Evolutionary conservation across 2,113 vertebrate genomes (phyloP), one percentile per base, ranked within the genome.

Genomic region (Rostratula benghalensis): DNA sequence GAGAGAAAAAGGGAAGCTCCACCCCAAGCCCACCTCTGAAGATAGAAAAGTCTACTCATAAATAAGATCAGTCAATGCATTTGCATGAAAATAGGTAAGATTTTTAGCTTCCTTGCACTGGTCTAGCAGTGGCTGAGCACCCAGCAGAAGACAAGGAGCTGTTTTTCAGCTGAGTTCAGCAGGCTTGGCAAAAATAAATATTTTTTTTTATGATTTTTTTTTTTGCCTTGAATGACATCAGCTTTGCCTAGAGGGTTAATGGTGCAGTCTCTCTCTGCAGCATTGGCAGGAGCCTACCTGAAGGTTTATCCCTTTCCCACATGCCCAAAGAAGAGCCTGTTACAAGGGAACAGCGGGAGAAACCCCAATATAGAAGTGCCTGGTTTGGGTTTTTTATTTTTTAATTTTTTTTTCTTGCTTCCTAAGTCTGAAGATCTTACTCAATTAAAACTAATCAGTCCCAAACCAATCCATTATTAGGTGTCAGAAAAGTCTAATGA

Each of bases 251-350:
- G 37, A 73, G 91, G 82, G 85, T 84, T 84, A 69, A 78, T 87
- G 93, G 91, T 87, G 91, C 91, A 90, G 89, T 84, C 69, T 90
- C 19, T 63, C 85, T 92, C 85, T 92, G 93, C 93, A 94, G 93
- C 93, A 78, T 24, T 92, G 91, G 89, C 89, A 95, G 85, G 39
- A 71, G 30, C 11, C n/a, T 59, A 84, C 68, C 63, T 46, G 74
- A 65, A 39, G 69, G 54, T 88, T 87, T 28, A 51, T 81, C 69
- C 85, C 60, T 71, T 54, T 10, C 68, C 82, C 82, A 92, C 73
- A 81, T 1, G 13, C 81, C 57, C 7, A 2, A 50, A 56, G 48
- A 89, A 20, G 43, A 93, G 73, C 81, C 53, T 4, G 46, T 87
- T 73, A 85, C 13, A 22, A 35, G 35, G 25, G 65, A 48, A 87